These are phyloP conservation scores for Pontoporia blainvillei DNA, from an alignment of 2,113 vertebrate genomes.

Conservation along the genomic window DNA sequence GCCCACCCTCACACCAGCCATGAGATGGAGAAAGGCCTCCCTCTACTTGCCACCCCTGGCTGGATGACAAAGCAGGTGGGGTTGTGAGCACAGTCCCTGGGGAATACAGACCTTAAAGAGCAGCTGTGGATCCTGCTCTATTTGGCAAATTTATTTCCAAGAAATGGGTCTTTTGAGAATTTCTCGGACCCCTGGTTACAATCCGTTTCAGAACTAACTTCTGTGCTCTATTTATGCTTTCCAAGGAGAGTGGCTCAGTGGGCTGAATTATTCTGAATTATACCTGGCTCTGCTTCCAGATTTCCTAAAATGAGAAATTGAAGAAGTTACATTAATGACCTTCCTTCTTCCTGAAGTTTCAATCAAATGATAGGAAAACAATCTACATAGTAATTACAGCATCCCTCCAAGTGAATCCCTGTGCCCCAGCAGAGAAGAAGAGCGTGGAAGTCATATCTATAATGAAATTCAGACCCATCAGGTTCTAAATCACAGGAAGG, in stretches of 20 bases:
- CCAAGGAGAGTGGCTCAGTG: neutral
- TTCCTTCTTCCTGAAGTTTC: conserved; percentile 53
- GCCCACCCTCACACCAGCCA: no score
- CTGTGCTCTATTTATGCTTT: neutral
- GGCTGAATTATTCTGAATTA: neutral
- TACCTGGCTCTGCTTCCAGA: neutral
- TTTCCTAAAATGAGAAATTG: conserved; percentile 43
- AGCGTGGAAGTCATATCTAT: conserved; percentile 10
- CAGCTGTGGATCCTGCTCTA: neutral
- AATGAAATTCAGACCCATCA: conserved; percentile 49
- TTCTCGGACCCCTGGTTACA: neutral
- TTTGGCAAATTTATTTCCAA: neutral
- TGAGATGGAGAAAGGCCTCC: neutral
- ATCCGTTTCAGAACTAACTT: neutral
- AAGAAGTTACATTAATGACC: conserved; percentile 46
- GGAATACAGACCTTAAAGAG: neutral
- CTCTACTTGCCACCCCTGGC: neutral
- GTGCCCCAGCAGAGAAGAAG: neutral
- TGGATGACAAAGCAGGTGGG: neutral
- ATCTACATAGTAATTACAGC: conserved; percentile 63
- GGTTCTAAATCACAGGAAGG: conserved; percentile 20
- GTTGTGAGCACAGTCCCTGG: neutral
- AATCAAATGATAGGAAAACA: conserved; percentile 54
- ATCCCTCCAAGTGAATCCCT: neutral
- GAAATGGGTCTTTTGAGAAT: conserved; percentile 4